phyloP scores from a whole-genome alignment of 2,888 invertebrate species.

The Drosophila macrospina region DNA sequence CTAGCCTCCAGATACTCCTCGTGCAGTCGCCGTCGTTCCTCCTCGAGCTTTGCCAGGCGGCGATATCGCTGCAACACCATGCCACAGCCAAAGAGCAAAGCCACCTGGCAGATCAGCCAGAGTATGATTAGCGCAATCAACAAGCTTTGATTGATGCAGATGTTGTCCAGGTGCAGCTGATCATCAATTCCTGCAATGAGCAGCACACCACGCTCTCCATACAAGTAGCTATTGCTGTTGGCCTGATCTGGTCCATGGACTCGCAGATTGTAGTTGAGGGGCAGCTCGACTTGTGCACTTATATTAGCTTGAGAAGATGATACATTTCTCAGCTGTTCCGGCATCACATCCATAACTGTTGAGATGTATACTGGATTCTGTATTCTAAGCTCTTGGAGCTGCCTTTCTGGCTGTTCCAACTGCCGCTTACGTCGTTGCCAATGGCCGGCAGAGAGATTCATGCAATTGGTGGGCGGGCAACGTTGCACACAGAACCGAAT shows the following conservation, averaged over 20 bases:
- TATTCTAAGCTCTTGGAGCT: constrained; percentile 63
- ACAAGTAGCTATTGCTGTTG: constrained; percentile 86
- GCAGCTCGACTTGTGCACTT: constrained; percentile 53
- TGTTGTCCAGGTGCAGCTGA: constrained; percentile 78
- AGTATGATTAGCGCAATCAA: constrained; percentile 88
- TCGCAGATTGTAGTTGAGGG: constrained; percentile 87
- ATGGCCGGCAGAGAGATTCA: constrained; percentile 57
- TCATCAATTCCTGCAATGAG: constrained; percentile 87
- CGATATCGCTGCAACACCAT: constrained; percentile 87
- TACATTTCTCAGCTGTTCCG: constrained; percentile 45
- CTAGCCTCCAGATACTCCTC: constrained; percentile 89
- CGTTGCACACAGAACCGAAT: constrained; percentile 91
- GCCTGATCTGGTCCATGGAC: constrained; percentile 88
- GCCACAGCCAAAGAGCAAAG: constrained; percentile 86
- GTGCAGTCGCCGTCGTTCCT: constrained; percentile 86
- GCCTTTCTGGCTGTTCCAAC: constrained; percentile 30
- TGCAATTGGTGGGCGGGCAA: constrained; percentile 88
- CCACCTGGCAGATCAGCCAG: constrained; percentile 87
- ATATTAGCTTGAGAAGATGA: constrained; percentile 19
- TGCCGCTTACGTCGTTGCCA: constrained; percentile 62
- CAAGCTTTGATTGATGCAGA: constrained; percentile 88
- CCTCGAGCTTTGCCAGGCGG: constrained; percentile 86
- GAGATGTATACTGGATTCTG: constrained; percentile 84
- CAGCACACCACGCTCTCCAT: constrained; percentile 87
- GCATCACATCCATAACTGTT: constrained; percentile 78